Evolutionary conservation across 2,888 invertebrate genomes (phyloP), one percentile per base, ranked within the genome.

Genomic region (Tridacna gigas): DNA sequence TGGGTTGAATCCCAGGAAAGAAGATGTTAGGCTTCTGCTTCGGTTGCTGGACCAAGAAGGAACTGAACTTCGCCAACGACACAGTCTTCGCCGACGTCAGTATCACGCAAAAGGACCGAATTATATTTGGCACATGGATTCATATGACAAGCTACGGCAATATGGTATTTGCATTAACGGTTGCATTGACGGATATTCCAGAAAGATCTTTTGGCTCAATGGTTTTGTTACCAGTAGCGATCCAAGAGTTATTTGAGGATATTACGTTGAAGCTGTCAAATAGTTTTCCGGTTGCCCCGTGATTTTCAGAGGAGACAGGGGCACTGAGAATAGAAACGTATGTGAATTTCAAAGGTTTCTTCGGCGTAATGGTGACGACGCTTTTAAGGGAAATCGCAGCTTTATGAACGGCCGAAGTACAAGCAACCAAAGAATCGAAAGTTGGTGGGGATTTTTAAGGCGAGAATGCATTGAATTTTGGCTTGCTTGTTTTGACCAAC

Each of bases 61-160:
- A 28, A 78, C 78, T 28, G 56, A 82, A 45, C 22, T 61, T 15
- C 12, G 65, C 75, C 45, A 26, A 26, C 25, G 37, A 47, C 13
- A 79, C 47, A 66, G 82, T 26, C 74, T 90, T 67, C 69, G 25
- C 15, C 0, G 89, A 63, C 67, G 89, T 5, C 45, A 26, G 22
- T 90, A 90, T 79, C 37, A 26, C 18, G 45, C 47, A 15, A 45
- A 71, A 67, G 88, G 88, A 7, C 89, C 89, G 26, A 89, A 90
- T 63, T 82, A 71, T 56, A 47, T 89, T 63, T 90, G 89, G 89
- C 89, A 90, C 75, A n/a, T 90, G 12, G 88, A 90, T 75, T 67
- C 74, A 3, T 90, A 90, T 79, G 90, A 90, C 37, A 90, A 89
- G n/a, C n/a, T n/a, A n/a, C n/a, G n/a, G n/a, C n/a, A n/a, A n/a